Evolutionary conservation across 1,140 invertebrate genomes (phyloP).

Genomic region (Oreohelix idahoensis): DNA sequence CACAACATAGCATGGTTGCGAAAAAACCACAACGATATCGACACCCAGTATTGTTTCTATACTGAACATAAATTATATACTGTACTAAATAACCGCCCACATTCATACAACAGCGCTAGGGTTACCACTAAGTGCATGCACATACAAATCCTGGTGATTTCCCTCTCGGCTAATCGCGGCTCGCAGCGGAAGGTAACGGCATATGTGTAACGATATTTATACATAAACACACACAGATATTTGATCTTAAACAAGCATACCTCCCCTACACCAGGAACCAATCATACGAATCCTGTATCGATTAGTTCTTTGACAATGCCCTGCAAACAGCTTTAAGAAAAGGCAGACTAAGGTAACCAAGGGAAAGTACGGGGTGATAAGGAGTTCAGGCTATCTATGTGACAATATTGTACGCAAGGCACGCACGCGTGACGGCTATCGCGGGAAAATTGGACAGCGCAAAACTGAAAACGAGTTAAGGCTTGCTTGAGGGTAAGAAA

Average conservation of each 20-base stretch:
- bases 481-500: too few species aligned
- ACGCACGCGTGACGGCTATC: background rate
- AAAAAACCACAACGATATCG: too few species aligned
- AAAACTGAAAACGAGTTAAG: background rate
- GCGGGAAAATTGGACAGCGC: background rate
- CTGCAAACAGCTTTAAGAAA: background rate
- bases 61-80: too few species aligned
- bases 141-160: background rate
- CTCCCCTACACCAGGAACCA: background rate
- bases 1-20: too few species aligned
- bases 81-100: too few species aligned
- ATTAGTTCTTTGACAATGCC: background rate
- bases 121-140: background rate
- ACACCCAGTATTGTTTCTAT: too few species aligned
- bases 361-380: too few species aligned
- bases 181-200: background rate
- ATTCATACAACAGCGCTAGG: too few species aligned
- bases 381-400: too few species aligned
- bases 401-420: background rate
- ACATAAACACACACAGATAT: background rate
- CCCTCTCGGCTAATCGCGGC: too few species aligned
- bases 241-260: background rate
- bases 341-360: too few species aligned
- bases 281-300: background rate
- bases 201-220: background rate